Base-by-base conservation (phyloP, 2,888 invertebrate genomes). In the Mimachlamys varia region DNA sequence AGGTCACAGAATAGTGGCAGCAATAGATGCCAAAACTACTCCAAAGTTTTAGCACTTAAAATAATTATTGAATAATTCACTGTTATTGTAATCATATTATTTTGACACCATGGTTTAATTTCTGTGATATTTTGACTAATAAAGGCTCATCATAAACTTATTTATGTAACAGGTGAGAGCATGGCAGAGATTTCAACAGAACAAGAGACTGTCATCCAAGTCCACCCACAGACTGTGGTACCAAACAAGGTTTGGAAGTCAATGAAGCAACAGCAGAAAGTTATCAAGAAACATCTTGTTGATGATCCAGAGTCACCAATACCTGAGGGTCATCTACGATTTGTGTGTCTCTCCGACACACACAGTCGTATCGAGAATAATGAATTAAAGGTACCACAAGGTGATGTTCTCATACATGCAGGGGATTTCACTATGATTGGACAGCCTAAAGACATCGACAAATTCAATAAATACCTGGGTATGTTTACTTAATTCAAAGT, bases 321-420 rank as follows among this genome's bases (percentile, higher is more conserved):
- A 50, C 94, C 91, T 91, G 91, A 92, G 0, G 94, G 95, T 90
- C 93, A 95, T 27, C 96, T 98, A 4, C 97, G 98, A 89, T 97
- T 98, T 94, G 98, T 98, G 5, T 98, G 98, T 96, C 98, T 98
- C 97, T 98, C 98, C 92, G 98, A 98, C 95, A 98, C 98, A 0
- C 98, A 98, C 96, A 98, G 98, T 0, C 96, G 98, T 90, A 98
- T 98, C 22, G 97, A 98, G 87, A 97, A 98, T 93, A 97, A 98
- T 22, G 97, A 97, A 93, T 27, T 55, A 27, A 88, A 92, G 1
- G 97, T 98, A 92, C 98, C 98, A 0, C 97, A 97, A 90, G 98
- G 98, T 22, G 98, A 98, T 97, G 97, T 98, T 90, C 98, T 98
- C 94, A 97, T 98, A 90, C 98, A 98, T 96, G 98, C 98, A 49